These are phyloP conservation scores for Sylvilagus bachmani DNA, from an alignment of 2,113 vertebrate species.

Conservation along the genomic window DNA sequence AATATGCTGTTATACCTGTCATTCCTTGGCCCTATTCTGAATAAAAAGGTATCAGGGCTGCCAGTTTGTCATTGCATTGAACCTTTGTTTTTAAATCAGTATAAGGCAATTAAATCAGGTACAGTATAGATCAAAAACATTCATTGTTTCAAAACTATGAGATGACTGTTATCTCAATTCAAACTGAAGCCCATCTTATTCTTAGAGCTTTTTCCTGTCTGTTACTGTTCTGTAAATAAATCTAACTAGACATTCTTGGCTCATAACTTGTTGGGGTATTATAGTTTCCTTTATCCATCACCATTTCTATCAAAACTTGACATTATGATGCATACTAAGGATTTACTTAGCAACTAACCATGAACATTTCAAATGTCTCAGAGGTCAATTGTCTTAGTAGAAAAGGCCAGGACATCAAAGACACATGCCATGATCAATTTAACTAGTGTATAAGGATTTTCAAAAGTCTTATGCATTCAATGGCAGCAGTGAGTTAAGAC, in stretches of 20 bases:
- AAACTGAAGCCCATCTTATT: slow-evolving; percentile 28
- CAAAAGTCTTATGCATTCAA: background rate
- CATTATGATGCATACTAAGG: background rate
- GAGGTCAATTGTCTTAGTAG: background rate
- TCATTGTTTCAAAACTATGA: background rate
- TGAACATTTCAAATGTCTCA: background rate
- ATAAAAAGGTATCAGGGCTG: background rate
- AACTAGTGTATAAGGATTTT: background rate
- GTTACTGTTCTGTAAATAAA: slow-evolving; percentile 32
- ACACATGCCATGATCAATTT: background rate
- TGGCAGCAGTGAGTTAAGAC: background rate
- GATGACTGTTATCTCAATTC: background rate
- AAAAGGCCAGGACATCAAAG: background rate
- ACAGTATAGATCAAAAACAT: background rate
- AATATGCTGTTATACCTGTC: background rate
- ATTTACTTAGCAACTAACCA: slow-evolving; percentile 31
- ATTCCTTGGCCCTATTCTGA: background rate
- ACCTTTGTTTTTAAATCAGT: background rate
- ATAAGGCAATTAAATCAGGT: background rate
- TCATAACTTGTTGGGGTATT: slow-evolving; percentile 8
- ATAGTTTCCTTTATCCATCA: background rate
- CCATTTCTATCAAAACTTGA: slow-evolving; percentile 1
- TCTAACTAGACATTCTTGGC: background rate
- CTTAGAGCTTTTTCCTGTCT: background rate
- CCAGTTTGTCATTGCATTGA: background rate